Evolutionary conservation across 2,888 invertebrate genomes (phyloP).

Genomic region (Himalopsyche anomala): DNA sequence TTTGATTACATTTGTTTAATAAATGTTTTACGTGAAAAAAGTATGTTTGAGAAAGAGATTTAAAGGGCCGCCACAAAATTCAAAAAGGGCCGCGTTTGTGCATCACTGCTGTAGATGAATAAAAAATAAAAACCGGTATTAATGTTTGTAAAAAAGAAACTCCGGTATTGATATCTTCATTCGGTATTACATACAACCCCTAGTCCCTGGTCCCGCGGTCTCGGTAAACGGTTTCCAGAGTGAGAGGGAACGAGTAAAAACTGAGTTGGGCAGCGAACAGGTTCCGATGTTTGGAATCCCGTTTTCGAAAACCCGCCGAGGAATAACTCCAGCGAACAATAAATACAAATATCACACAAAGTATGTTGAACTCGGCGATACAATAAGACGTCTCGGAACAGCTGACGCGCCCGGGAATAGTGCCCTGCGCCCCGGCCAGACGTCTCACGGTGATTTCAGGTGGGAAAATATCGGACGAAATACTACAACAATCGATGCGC

Average conservation of each 20-base stretch:
- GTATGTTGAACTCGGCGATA: neutral
- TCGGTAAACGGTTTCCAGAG: neutral
- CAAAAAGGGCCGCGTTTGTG: no score
- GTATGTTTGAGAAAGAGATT: no score
- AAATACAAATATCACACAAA: neutral
- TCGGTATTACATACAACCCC: no score
- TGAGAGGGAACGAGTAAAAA: neutral
- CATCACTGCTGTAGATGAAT: no score
- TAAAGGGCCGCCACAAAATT: no score
- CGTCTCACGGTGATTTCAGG: neutral
- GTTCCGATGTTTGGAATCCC: neutral
- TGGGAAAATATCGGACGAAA: no score
- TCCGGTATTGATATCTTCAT: no score
- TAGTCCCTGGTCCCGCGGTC: neutral
- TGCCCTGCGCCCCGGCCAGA: neutral
- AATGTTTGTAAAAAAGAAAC: no score
- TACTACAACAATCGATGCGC: no score
- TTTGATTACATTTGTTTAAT: no score
- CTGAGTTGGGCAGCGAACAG: neutral
- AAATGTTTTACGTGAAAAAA: no score
- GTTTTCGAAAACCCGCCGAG: neutral
- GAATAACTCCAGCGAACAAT: neutral
- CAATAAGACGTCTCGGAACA: neutral
- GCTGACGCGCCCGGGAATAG: neutral
- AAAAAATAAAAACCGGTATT: no score